Conservation (phyloP, 2,797 vertebrate species). For the Kryptolebias ocellatus region DNA sequence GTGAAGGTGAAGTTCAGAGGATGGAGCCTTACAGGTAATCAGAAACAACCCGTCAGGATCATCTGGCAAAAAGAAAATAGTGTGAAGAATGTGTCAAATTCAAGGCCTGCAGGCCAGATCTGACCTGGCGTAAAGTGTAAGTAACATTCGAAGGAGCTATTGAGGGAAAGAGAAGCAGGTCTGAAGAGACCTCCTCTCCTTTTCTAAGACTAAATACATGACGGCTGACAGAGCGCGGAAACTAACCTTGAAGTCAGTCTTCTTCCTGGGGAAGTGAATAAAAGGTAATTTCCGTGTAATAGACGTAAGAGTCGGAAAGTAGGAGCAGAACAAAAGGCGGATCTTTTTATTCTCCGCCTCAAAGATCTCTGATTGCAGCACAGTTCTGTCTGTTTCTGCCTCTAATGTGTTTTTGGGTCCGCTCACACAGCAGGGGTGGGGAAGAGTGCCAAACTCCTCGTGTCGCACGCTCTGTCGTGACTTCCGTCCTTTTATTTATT, state of each 20-base stretch:
- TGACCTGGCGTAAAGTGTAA: no score
- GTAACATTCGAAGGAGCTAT: no score
- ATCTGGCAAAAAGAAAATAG: no score
- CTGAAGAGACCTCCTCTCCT: background rate
- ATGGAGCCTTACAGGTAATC: no score
- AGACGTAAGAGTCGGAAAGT: background rate
- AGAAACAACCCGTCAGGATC: no score
- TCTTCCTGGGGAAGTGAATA: background rate
- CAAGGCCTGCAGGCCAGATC: no score
- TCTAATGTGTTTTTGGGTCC: constrained; percentile 14
- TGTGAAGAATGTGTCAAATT: no score
- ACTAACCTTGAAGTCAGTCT: background rate
- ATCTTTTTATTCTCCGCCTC: background rate
- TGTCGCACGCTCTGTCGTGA: background rate
- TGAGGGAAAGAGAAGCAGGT: background rate
- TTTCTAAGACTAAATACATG: no score
- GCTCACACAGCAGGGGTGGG: constrained; percentile 5
- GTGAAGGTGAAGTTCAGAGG: no score
- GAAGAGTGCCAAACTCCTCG: constrained; percentile 6
- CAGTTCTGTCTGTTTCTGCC: background rate
- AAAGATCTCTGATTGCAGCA: background rate
- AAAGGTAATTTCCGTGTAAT: background rate
- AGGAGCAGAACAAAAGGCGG: background rate
- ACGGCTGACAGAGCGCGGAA: no score
- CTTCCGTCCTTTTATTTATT: background rate